These are phyloP conservation scores for Anolis carolinensis DNA, from an alignment of 2,113 vertebrate genomes.

Conservation along the genomic window DNA sequence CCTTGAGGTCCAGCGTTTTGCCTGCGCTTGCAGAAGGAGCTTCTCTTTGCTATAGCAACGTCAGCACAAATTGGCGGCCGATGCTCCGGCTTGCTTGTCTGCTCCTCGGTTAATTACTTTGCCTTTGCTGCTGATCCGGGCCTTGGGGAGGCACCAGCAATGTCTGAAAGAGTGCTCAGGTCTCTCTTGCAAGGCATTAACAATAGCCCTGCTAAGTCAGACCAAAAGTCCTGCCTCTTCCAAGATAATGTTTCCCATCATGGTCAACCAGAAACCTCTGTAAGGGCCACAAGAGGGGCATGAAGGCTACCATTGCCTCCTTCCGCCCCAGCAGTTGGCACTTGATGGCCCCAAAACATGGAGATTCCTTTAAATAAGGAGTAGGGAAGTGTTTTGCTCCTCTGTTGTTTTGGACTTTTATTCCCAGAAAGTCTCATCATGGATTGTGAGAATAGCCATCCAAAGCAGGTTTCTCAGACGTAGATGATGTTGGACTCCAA, in stretches of 20 bases:
- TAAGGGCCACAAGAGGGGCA: no score
- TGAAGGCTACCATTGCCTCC: not conserved
- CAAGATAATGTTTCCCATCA: not conserved
- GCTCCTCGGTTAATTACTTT: slow-evolving; percentile 43
- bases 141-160: not conserved
- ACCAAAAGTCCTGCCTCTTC: not conserved
- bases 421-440: no score
- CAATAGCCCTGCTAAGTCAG: not conserved
- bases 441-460: no score
- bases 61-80: slow-evolving; percentile 16
- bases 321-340: not conserved
- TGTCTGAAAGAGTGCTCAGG: not conserved
- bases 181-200: not conserved
- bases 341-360: no score
- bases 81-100: slow-evolving; percentile 37
- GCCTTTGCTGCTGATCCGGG: slow-evolving; percentile 26
- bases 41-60: slow-evolving; percentile 12
- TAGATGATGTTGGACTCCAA: no score
- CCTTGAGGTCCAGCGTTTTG: slow-evolving; percentile 37
- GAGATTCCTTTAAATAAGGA: no score
- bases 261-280: not conserved
- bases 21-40: slow-evolving; percentile 16
- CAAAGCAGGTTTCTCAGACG: no score
- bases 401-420: no score
- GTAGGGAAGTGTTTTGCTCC: no score